Evolutionary conservation across 2,113 vertebrate genomes (phyloP), one percentile per base, ranked within the genome.

Genomic region (human (Homo sapiens)): DNA sequence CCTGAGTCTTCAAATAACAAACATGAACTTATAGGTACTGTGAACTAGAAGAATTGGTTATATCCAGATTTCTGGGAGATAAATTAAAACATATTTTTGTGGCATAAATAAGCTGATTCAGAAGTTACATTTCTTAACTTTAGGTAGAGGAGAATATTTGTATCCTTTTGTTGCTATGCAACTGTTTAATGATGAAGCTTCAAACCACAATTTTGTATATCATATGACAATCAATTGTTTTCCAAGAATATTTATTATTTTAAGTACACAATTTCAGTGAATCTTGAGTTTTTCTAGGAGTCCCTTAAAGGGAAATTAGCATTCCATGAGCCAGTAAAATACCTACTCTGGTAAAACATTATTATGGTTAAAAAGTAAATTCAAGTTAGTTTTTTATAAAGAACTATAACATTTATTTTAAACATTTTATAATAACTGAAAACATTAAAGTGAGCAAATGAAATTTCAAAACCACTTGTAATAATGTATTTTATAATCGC

Each of bases 81-180:
- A 96, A 98, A 97, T 97, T 96, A 94, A 98, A 93, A 88, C 61
- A 45, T 98, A 57, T 97, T 98, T 98, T 98, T 97, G 96, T 90
- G 90, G 94, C 86, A 55, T 95, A 88, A 96, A 96, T 97, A 97
- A 75, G 22, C 97, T 95, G 95, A 97, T 80, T 97, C 97, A 75
- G 87, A 97, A 95, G n/a, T 82, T 90, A 93, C 97, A 30, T 97
- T 98, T 98, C 96, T 90, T 68, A 89, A 97, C 96, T 88, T 98
- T 98, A 98, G 98, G 98, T 98, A 96, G 98, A 98, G 97, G 97
- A 98, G 98, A 98, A 98, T 98, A 97, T 98, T 97, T 99, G 13
- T 98, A 97, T 98, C 98, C 98, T 98, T 99, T 99, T 99, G 99
- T 99, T 99, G 99, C 99, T 99, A 98, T 99, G 99, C 99, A 99